phyloP scores from a whole-genome alignment of 2,797 vertebrate species.

The Gallinago nigripennis region DNA sequence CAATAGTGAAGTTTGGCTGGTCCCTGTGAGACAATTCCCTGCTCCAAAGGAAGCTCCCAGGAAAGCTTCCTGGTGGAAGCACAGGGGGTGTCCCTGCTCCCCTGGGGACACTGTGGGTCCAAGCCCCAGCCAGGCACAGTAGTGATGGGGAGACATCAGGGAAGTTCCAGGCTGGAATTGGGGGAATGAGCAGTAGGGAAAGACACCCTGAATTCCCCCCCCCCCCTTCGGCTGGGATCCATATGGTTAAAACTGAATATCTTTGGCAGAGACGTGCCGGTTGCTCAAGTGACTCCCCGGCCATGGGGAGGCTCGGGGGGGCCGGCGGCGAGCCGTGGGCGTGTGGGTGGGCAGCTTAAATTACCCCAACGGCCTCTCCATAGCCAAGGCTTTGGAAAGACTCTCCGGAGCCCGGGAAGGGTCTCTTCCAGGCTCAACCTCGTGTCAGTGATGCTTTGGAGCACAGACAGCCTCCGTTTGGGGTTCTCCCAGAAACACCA shows the following conservation, averaged over 20 bases:
- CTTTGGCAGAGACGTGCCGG: background rate
- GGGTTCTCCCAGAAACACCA: fast-evolving
- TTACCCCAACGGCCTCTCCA: background rate
- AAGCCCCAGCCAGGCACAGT: fast-evolving
- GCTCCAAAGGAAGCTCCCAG: background rate
- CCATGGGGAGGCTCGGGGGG: background rate
- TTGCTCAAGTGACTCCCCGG: background rate
- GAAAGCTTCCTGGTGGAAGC: background rate
- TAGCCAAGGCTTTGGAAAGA: background rate
- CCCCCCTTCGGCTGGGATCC: background rate
- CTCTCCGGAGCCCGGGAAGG: background rate
- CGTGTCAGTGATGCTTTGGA: fast-evolving
- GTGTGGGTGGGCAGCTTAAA: background rate
- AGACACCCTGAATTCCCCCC: background rate
- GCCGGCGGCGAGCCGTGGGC: background rate
- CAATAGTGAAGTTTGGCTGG: background rate
- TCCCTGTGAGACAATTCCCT: background rate
- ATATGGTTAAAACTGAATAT: background rate
- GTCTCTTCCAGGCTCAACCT: background rate
- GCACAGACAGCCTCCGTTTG: fast-evolving
- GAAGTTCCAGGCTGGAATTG: background rate
- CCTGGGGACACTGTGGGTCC: fast-evolving
- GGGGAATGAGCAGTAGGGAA: background rate
- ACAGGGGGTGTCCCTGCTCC: fast-evolving
- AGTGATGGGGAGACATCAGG: background rate